Evolutionary conservation across 1,140 invertebrate genomes (phyloP).

Genomic region (Anoplophora glabripennis): DNA sequence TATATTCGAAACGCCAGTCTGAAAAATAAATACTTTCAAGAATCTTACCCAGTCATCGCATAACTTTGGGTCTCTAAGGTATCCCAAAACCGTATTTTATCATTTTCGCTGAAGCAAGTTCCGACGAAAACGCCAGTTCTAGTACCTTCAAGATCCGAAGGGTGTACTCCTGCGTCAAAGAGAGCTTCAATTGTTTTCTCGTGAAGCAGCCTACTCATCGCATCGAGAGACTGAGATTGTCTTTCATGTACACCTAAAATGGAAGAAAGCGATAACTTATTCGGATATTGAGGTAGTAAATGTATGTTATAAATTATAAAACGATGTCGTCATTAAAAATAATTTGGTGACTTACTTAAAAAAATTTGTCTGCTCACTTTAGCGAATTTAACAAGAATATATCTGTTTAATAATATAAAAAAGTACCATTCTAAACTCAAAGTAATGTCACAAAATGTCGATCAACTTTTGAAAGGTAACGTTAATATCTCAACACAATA

Average conservation of each 20-base stretch:
- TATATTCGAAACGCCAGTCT: not conserved
- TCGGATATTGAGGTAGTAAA: no score
- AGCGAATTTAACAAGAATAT: no score
- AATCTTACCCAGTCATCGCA: conserved; percentile 70
- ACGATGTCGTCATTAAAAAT: no score
- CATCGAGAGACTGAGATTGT: conserved; percentile 85
- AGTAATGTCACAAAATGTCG: no score
- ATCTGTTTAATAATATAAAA: no score
- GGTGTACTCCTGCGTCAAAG: conserved; percentile 77
- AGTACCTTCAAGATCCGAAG: conserved; percentile 61
- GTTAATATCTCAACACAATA: no score
- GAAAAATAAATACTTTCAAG: not conserved
- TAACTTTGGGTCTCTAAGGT: conserved; percentile 58
- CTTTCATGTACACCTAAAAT: conserved; percentile 66
- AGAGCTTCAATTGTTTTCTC: conserved; percentile 85
- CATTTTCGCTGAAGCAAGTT: conserved; percentile 74
- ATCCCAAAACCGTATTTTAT: conserved; percentile 68
- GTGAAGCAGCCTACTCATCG: conserved; percentile 79
- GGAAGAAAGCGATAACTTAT: not conserved
- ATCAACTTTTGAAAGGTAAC: no score
- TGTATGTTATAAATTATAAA: no score
- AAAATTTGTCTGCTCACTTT: no score
- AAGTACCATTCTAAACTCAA: no score
- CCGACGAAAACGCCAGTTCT: conserved; percentile 82
- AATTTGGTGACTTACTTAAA: no score